A percentile compares a stretch with the other conserved stretches of the same genome.
Evolutionary conservation across 2,888 invertebrate genomes (phyloP).

Genomic region (Drosophila pseudotalamancana): DNA sequence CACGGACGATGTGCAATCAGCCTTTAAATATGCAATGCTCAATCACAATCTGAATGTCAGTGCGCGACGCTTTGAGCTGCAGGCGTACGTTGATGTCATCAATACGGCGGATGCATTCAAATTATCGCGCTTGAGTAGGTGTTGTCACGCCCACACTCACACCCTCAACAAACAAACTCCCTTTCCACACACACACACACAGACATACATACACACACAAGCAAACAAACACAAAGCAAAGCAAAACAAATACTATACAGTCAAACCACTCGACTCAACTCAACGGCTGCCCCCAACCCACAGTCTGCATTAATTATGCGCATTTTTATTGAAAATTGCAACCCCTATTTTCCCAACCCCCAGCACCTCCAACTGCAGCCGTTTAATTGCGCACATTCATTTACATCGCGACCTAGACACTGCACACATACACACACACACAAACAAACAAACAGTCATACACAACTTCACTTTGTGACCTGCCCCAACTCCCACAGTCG

Average conservation of each 20-base stretch:
- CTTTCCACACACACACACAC: conserved; percentile 1
- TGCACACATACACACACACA: conserved; percentile 12
- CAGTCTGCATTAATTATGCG: conserved; percentile 67
- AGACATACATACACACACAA: not conserved
- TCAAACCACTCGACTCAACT: conserved; percentile 38
- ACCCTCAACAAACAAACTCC: not conserved
- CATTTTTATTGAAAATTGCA: conserved; percentile 75
- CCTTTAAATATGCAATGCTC: conserved; percentile 94
- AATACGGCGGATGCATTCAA: conserved; percentile 97
- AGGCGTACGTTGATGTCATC: conserved; percentile 95
- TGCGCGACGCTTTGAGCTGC: conserved; percentile 91
- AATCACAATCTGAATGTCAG: conserved; percentile 94
- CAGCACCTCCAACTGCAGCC: conserved; percentile 11
- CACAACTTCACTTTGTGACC: conserved; percentile 4
- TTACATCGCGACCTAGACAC: conserved; percentile 67
- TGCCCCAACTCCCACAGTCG: conserved; percentile 4
- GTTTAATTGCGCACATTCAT: conserved; percentile 72
- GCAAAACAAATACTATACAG: conserved; percentile 39
- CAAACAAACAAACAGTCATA: conserved; percentile 1
- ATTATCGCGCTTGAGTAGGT: conserved; percentile 94
- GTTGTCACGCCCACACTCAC: conserved; percentile 31
- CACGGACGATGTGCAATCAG: conserved; percentile 95
- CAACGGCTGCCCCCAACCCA: not conserved
- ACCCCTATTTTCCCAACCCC: not conserved
- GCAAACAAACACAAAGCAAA: conserved; percentile 18